Percentiles rank a stretch among this genome's conserved stretches.
Evolutionary conservation across 1,140 invertebrate genomes (phyloP).

Genomic region (Leguminivora glycinivorella): DNA sequence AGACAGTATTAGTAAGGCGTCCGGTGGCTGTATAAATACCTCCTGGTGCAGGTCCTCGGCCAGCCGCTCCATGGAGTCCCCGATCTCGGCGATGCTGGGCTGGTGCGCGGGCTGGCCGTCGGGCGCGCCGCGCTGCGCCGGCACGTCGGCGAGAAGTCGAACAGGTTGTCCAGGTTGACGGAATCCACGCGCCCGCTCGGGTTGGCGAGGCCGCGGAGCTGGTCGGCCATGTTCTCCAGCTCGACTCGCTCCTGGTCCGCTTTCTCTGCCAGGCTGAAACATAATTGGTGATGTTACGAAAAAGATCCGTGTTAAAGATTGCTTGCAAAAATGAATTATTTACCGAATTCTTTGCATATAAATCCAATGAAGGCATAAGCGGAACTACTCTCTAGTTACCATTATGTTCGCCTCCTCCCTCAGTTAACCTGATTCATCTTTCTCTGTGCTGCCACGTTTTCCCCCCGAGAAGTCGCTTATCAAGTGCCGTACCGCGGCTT

Average conservation of each 20-base stretch:
- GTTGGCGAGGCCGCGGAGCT: slow-evolving; percentile 57
- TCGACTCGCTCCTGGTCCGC: slow-evolving; percentile 65
- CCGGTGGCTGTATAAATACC: slow-evolving; percentile 50
- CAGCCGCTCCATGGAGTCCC: slow-evolving; percentile 89
- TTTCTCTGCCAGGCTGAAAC: slow-evolving; percentile 62
- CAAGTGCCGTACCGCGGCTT: no score
- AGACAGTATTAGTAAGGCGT: no score
- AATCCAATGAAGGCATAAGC: no score
- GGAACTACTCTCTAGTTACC: no score
- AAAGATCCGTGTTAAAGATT: no score
- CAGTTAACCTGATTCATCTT: no score
- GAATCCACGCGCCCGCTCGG: slow-evolving; percentile 79
- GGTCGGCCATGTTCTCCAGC: slow-evolving; percentile 68
- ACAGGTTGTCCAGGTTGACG: slow-evolving; percentile 95
- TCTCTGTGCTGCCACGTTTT: no score
- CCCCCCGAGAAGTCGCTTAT: no score
- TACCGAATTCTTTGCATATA: no score
- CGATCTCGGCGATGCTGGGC: slow-evolving; percentile 91
- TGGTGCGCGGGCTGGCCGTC: slow-evolving; percentile 80
- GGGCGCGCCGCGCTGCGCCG: slow-evolving; percentile 79
- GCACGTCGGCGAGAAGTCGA: slow-evolving; percentile 94
- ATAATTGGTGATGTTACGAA: no score
- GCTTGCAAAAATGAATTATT: no score
- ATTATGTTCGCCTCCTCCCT: no score
- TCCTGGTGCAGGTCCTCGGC: slow-evolving; percentile 89